Evolutionary conservation across 2,797 vertebrate genomes (phyloP).

Genomic region (Hippocampus kuda): DNA sequence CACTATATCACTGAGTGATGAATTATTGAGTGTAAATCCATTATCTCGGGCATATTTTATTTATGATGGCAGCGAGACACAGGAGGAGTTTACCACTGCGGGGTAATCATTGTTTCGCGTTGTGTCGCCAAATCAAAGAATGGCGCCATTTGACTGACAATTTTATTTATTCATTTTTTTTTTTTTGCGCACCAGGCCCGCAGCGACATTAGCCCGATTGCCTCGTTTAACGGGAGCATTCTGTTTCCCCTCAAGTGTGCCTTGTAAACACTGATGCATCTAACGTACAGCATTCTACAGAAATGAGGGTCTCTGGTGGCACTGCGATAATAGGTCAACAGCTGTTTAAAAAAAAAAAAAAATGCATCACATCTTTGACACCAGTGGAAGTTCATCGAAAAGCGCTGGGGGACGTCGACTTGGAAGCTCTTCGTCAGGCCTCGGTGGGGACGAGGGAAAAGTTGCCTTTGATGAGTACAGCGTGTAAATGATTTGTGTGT

Average conservation of each 20-base stretch:
- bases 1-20: conserved; percentile 66
- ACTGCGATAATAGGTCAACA: conserved; percentile 80
- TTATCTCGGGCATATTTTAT: conserved; percentile 73
- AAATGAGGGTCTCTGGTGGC: conserved; percentile 63
- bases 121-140: conserved; percentile 65
- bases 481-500: conserved; percentile 79
- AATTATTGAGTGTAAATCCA: conserved; percentile 75
- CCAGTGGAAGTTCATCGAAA: conserved; percentile 68
- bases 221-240: conserved; percentile 64
- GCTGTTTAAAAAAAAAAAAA: conserved; percentile 69
- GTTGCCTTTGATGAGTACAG: conserved; percentile 75
- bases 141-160: conserved; percentile 62
- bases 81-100: conserved; percentile 60
- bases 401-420: conserved; percentile 61
- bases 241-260: conserved; percentile 66
- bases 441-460: conserved; percentile 61
- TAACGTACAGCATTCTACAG: conserved; percentile 70
- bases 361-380: conserved; percentile 78
- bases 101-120: conserved; percentile 67
- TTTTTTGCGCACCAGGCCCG: conserved; percentile 48
- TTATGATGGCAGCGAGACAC: conserved; percentile 68
- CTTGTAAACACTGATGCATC: conserved; percentile 78
- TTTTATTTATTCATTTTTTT: conserved; percentile 19
- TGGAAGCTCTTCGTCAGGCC: conserved; percentile 63
- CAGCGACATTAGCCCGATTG: conserved; percentile 63